Conservation (phyloP, 2,797 vertebrate genomes). For the Sphenopsis melanotis region DNA sequence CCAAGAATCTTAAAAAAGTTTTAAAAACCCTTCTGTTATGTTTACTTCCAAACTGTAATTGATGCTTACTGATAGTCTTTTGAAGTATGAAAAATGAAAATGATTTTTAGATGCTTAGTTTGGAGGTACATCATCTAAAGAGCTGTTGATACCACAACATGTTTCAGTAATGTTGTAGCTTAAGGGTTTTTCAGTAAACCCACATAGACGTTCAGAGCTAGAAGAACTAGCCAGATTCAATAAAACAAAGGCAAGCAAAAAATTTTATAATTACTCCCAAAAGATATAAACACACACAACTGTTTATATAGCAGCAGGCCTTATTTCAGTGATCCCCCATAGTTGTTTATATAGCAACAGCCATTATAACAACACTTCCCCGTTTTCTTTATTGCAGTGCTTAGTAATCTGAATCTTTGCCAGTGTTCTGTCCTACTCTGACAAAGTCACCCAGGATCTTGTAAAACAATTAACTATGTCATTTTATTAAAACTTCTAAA, state of each 20-base stretch:
- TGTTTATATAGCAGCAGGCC: constrained; percentile 45
- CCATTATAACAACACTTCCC: constrained; percentile 49
- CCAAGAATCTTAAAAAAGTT: not conserved
- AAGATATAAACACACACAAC: constrained; percentile 46
- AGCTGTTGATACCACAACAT: not conserved
- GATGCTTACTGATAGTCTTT: not conserved
- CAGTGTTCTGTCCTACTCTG: constrained; percentile 37
- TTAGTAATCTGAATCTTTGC: constrained; percentile 57
- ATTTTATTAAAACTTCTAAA: constrained; percentile 64
- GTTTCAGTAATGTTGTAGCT: not conserved
- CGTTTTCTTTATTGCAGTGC: constrained; percentile 57
- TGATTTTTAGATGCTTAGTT: not conserved
- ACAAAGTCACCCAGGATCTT: constrained; percentile 45
- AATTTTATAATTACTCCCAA: constrained; percentile 1
- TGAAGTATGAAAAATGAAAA: not conserved
- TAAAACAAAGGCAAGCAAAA: constrained; percentile 48
- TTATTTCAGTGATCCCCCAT: constrained; percentile 46
- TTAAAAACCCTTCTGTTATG: not conserved
- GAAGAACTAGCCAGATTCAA: not conserved
- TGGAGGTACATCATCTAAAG: not conserved
- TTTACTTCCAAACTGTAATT: not conserved
- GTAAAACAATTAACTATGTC: constrained; percentile 57
- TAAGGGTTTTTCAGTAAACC: not conserved
- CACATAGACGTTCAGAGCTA: not conserved
- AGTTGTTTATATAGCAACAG: constrained; percentile 55